Percentiles rank a stretch among this genome's conserved stretches.
phyloP scores from a whole-genome alignment of 1,140 invertebrate genomes.

The Asbolus verrucosus region DNA sequence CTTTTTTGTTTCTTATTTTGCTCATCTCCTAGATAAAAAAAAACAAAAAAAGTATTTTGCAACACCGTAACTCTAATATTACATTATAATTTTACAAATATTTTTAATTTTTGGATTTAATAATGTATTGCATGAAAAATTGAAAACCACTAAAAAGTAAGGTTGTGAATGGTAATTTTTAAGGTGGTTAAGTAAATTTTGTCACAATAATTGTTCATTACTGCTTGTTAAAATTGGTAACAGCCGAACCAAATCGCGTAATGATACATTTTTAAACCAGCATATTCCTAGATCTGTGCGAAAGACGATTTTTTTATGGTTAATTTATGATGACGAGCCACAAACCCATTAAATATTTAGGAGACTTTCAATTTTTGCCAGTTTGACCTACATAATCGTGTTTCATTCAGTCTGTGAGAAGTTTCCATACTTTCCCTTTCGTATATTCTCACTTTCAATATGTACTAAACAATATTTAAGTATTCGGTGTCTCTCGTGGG shows the following conservation, averaged over 20 bases:
- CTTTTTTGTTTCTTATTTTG: too few relatives aligned
- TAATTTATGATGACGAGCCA: constrained; percentile 13
- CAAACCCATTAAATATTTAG: constrained; percentile 52
- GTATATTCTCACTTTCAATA: constrained; percentile 51
- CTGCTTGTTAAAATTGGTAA: neutral
- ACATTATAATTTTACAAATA: too few relatives aligned
- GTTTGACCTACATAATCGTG: constrained; percentile 51
- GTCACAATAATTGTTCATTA: neutral
- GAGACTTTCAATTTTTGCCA: constrained; percentile 55
- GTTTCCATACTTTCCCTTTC: constrained; percentile 52
- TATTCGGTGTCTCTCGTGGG: neutral
- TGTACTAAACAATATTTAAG: neutral
- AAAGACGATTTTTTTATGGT: neutral
- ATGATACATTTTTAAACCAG: too few relatives aligned
- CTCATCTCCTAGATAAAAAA: too few relatives aligned
- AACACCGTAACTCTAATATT: too few relatives aligned
- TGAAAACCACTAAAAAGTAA: too few relatives aligned
- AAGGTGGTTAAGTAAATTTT: too few relatives aligned
- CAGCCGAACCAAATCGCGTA: neutral
- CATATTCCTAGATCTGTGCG: constrained; percentile 12
- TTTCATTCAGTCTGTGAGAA: constrained; percentile 51
- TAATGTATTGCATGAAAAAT: too few relatives aligned
- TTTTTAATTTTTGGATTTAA: too few relatives aligned
- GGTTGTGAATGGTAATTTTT: too few relatives aligned
- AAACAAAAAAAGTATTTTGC: too few relatives aligned